Base-by-base conservation (phyloP, 2,113 vertebrate genomes). In the Cyrtonyx montezumae region DNA sequence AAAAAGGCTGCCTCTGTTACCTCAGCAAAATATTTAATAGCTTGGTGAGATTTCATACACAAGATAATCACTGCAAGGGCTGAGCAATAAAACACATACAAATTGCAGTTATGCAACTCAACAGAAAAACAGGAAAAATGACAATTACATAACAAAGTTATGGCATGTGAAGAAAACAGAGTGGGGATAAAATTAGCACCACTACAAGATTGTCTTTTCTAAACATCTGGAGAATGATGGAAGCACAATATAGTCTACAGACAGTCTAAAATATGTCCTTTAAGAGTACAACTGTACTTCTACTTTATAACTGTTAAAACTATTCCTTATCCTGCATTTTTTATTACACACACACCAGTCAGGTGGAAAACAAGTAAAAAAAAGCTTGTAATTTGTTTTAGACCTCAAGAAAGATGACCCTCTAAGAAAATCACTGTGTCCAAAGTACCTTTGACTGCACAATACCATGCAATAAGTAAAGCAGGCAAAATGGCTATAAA, bases 1-100 rank as follows among this genome's bases (percentile, higher is more conserved):
- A 93, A 99, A 98, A 98, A 99, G 30, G 98, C 98, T 62, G 98
- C 23, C 96, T 98, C 98, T 88, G 98, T 97, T 89, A 98, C 98
- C 85, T 98, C 98, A n/a, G 98, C 96, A 94, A 99, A 99, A 94
- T 97, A 98, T 74, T 98, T 98, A 26, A 96, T 55, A 34, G 97
- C 98, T 97, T 98, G 46, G 98, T 97, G 88, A 99, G 16, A 93
- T 97, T 98, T n/a, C 98, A 98, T 92, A 98, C 97, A 5, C 98
- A 19, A 98, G 98, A 22, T 96, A 98, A 22, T 97, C 98, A 11
- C 92, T 90, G 58, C 98, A 97, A 53, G 97, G 89, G 98, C 98
- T 98, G 76, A 98, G 59, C 98, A 98, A 65, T 78, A 25, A 90
- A 95, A 88, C 43, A 75, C 1, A 10, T 9, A 63, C 36, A 81